Percentiles rank a stretch among this genome's conserved stretches.
phyloP scores from a whole-genome alignment of 2,888 invertebrate genomes.

The Caradrina kadenii region DNA sequence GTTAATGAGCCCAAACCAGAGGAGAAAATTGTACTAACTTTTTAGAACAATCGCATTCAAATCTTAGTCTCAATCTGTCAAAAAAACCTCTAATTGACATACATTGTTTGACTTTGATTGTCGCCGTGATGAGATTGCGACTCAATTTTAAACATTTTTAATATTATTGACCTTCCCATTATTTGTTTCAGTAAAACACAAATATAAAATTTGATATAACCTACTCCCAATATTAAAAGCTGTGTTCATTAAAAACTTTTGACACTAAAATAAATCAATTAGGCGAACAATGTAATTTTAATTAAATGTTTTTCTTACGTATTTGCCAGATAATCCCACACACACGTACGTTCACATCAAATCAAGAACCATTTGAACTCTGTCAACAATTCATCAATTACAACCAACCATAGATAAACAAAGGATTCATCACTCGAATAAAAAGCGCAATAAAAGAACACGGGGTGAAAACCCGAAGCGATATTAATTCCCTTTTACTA shows the following conservation, averaged over 20 bases:
- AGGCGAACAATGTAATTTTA: not conserved
- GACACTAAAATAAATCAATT: not conserved
- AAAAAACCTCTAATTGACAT: too few relatives aligned
- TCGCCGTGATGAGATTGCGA: too few relatives aligned
- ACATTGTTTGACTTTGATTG: too few relatives aligned
- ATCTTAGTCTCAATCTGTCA: too few relatives aligned
- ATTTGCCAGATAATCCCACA: not conserved
- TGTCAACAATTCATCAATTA: constrained; percentile 42
- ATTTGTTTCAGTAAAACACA: not conserved
- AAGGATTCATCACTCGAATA: constrained; percentile 27
- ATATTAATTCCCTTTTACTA: constrained; percentile 60
- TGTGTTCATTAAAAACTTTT: not conserved
- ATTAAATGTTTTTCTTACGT: constrained; percentile 1
- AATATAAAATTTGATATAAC: not conserved
- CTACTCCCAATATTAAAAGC: too few relatives aligned
- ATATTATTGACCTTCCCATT: too few relatives aligned
- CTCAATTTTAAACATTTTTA: too few relatives aligned
- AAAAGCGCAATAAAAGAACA: constrained; percentile 39
- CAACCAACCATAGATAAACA: constrained; percentile 27
- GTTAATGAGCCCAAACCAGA: too few relatives aligned
- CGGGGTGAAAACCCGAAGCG: constrained; percentile 28
- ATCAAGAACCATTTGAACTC: constrained; percentile 25
- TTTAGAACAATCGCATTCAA: too few relatives aligned
- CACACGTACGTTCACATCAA: constrained; percentile 10
- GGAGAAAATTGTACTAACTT: too few relatives aligned